These are phyloP conservation scores for Phlogophora meticulosa DNA, from an alignment of 2,888 invertebrate species.

Conservation along the genomic window DNA sequence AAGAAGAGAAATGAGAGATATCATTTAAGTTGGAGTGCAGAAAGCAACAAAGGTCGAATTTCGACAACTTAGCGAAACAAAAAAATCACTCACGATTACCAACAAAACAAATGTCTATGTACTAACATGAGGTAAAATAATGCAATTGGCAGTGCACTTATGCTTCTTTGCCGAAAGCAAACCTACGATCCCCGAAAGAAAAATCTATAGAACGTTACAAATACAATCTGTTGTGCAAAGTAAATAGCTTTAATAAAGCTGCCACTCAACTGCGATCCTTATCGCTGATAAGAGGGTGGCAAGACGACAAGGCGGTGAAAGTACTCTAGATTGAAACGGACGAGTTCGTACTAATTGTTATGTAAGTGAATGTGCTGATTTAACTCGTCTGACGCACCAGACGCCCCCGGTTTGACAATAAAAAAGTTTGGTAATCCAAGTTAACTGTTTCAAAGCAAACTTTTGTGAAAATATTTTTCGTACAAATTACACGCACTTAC, in stretches of 20 bases:
- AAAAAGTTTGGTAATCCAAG: constrained; percentile 50
- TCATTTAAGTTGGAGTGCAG: too few species aligned
- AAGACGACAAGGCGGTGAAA: constrained; percentile 62
- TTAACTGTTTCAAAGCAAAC: constrained; percentile 28
- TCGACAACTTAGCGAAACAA: too few species aligned
- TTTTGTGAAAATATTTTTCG: constrained; percentile 7
- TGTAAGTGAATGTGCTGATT: constrained; percentile 64
- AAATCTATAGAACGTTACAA: background rate
- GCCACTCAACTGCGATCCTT: constrained; percentile 30
- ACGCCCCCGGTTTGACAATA: constrained; percentile 61
- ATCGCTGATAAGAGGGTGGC: constrained; percentile 48
- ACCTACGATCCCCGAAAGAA: background rate
- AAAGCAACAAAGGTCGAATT: too few species aligned
- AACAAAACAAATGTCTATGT: too few species aligned
- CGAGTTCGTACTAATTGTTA: constrained; percentile 65
- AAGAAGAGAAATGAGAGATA: too few species aligned
- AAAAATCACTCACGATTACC: too few species aligned
- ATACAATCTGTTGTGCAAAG: background rate
- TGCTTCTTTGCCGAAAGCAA: background rate
- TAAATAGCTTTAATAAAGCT: constrained; percentile 15
- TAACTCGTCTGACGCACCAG: constrained; percentile 49
- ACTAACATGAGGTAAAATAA: too few species aligned
- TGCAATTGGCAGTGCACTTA: too few species aligned
- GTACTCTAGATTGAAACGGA: constrained; percentile 59
- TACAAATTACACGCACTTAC: background rate